A percentile compares a stretch with the other conserved stretches of the same genome.
These are phyloP conservation scores for Diloba caeruleocephala DNA, from an alignment of 2,888 invertebrate species.

Conservation along the genomic window DNA sequence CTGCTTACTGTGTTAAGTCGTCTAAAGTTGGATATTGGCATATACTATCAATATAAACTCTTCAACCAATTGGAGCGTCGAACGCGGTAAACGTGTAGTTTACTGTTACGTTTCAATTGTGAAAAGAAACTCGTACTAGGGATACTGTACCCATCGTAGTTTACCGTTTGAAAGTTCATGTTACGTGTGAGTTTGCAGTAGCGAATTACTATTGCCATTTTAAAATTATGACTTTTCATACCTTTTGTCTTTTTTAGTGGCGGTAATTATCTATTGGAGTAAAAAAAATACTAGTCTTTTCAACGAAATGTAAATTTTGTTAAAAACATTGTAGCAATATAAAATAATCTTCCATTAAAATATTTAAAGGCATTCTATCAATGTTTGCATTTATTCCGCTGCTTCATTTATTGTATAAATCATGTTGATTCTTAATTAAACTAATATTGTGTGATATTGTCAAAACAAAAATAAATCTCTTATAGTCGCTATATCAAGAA, in stretches of 20 bases:
- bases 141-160: too few species aligned
- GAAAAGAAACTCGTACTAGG: too few species aligned
- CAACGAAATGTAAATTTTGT: slow-evolving; percentile 51
- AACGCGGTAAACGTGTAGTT: too few species aligned
- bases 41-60: too few species aligned
- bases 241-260: slow-evolving; percentile 38
- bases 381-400: slow-evolving; percentile 40
- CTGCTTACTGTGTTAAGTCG: too few species aligned
- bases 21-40: too few species aligned
- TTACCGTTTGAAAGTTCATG: too few species aligned
- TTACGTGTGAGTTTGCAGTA: slow-evolving; percentile 15
- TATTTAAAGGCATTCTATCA: slow-evolving; percentile 33
- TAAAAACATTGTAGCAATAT: slow-evolving; percentile 35
- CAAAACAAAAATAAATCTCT: slow-evolving; percentile 50
- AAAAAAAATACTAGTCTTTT: slow-evolving; percentile 50
- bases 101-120: too few species aligned
- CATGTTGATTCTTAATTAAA: slow-evolving; percentile 51
- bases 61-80: too few species aligned
- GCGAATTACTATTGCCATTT: slow-evolving; percentile 31
- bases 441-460: slow-evolving; percentile 71
- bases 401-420: slow-evolving; percentile 55
- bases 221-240: slow-evolving; percentile 38
- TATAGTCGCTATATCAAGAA: slow-evolving; percentile 47
- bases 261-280: slow-evolving; percentile 24
- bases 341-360: slow-evolving; percentile 31